A percentile compares a stretch with the other conserved stretches of the same genome.
phyloP scores from a whole-genome alignment of 2,113 vertebrate genomes.

The Proteles cristata region DNA sequence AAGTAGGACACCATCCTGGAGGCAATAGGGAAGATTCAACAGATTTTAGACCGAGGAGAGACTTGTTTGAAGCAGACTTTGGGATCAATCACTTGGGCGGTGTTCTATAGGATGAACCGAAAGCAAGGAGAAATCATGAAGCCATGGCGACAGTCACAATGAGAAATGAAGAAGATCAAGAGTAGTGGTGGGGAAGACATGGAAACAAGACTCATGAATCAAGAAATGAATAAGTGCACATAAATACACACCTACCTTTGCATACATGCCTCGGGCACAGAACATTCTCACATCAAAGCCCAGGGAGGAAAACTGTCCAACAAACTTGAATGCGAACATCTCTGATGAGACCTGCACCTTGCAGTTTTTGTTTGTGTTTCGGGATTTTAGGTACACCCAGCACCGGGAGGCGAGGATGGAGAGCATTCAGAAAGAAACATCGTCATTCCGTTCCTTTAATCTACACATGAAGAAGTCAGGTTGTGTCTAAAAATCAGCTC shows the following conservation, averaged over 20 bases:
- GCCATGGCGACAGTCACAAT: not conserved
- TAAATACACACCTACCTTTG: not conserved
- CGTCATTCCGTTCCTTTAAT: constrained; percentile 82
- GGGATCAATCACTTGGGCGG: not conserved
- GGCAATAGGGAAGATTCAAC: not conserved
- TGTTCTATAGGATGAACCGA: not conserved
- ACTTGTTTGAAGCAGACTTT: not conserved
- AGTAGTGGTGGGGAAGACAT: not conserved
- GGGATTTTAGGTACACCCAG: constrained; percentile 65
- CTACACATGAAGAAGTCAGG: constrained; percentile 85
- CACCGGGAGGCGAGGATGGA: not conserved
- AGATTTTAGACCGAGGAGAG: not conserved
- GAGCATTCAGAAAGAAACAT: constrained; percentile 26
- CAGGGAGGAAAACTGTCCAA: not conserved
- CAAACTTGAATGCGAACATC: not conserved
- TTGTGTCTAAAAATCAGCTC: constrained; percentile 89
- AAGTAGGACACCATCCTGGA: not conserved
- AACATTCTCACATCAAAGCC: not conserved
- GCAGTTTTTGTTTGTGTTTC: constrained; percentile 48
- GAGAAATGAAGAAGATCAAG: not conserved
- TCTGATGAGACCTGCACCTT: not conserved
- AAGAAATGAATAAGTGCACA: not conserved
- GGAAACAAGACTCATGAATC: not conserved
- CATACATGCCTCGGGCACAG: not conserved
- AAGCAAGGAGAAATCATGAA: not conserved